Base-by-base conservation (phyloP, 2,797 vertebrate species). In the Phyllotis vaccarum region DNA sequence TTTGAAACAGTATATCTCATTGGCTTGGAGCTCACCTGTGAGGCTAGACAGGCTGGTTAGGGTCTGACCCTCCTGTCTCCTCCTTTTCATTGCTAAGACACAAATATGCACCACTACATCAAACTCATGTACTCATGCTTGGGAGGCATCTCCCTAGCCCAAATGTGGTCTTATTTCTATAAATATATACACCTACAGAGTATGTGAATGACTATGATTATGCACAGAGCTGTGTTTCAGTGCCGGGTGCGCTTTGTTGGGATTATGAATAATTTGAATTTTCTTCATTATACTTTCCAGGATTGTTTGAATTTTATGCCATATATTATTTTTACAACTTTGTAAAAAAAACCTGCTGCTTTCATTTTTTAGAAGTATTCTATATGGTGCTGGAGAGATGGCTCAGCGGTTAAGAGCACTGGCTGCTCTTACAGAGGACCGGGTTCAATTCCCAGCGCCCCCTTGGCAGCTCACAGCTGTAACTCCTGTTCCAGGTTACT, bases 221-320 rank as follows among this genome's bases (percentile, higher is more conserved):
- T 34, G 34, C 22, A 54, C 29, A 64, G 74, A 66, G 76, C 56
- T 54, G 66, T 60, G n/a, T 66, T 46, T 54, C 31, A 21, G 9
- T 96, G 83, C 52, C 76, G 7, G 62, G 9, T 64, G 22, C 95
- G 22, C 95, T 94, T 94, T 80, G 24, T 90, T 93, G 49, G n/a
- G 79, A 10, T 94, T 94, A 80, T 70, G 37, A 16, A 60, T 64
- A 16, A 88, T 80, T 91, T 43, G 31, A 24, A 34, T 31, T 86
- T 90, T 92, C 40, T 90, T 94, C 64, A 92, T 93, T 90, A 88
- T 64, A 40, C 27, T 91, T 96, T 91, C 60, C 3, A 91, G 68
- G 54, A 86, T 83, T 62, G 31, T 82, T 93, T 83, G 62, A 86
- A 75, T 94, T 96, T 58, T 87, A 75, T 94, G 79, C 7, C 70